phyloP scores from a whole-genome alignment of 2,888 invertebrate species.

The Polydesmus complanatus region DNA sequence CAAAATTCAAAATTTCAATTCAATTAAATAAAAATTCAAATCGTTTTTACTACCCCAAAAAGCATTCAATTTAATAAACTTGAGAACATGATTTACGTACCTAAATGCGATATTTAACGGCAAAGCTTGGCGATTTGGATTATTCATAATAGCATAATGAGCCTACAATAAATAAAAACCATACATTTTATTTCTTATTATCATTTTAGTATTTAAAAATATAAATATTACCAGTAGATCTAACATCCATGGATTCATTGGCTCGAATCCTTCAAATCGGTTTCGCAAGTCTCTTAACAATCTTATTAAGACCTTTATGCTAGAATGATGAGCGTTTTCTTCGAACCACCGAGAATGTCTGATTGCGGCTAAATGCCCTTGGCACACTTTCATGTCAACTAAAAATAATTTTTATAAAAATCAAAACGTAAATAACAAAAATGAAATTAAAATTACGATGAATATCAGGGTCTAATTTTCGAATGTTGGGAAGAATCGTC shows the following conservation, averaged over 20 bases:
- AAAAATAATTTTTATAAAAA: too few relatives aligned
- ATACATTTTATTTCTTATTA: background rate
- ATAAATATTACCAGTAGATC: slow-evolving; percentile 55
- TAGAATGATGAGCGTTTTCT: slow-evolving; percentile 92
- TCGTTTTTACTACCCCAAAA: too few relatives aligned
- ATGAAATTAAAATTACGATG: slow-evolving; percentile 41
- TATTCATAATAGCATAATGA: slow-evolving; percentile 92
- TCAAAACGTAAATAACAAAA: too few relatives aligned
- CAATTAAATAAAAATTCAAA: slow-evolving; percentile 3
- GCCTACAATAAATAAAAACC: slow-evolving; percentile 45
- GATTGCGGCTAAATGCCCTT: slow-evolving; percentile 82
- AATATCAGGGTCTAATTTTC: slow-evolving; percentile 78
- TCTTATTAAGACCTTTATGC: slow-evolving; percentile 85
- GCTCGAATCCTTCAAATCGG: slow-evolving; percentile 77
- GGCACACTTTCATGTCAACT: slow-evolving; percentile 56
- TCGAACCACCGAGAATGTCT: slow-evolving; percentile 96
- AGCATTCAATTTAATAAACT: too few relatives aligned
- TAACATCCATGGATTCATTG: slow-evolving; percentile 91
- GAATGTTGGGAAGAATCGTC: slow-evolving; percentile 82
- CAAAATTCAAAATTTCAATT: background rate
- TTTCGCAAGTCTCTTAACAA: slow-evolving; percentile 80
- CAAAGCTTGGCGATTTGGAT: slow-evolving; percentile 79
- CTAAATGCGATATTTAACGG: slow-evolving; percentile 80
- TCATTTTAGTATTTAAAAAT: background rate
- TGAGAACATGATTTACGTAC: slow-evolving; percentile 23